A percentile compares a stretch with the other conserved stretches of the same genome.
phyloP scores from a whole-genome alignment of 2,797 vertebrate genomes.

The Sebastes paucispinis region DNA sequence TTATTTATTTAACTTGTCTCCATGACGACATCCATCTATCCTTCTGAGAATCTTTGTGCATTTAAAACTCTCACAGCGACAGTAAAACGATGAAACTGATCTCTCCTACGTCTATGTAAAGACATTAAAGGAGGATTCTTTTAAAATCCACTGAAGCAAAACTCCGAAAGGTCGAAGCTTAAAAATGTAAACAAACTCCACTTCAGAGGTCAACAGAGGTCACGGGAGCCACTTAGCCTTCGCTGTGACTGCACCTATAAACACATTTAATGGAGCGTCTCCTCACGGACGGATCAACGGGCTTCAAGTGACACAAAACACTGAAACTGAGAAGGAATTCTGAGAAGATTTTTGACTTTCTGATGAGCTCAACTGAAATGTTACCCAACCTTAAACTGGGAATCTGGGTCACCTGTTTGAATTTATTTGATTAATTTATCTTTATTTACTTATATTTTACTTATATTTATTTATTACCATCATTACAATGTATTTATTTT shows the following conservation, averaged over 20 bases:
- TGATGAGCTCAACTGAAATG: background rate
- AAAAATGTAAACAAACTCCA: background rate
- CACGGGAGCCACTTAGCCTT: background rate
- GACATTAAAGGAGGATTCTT: background rate
- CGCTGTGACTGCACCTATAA: background rate
- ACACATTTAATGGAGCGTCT: constrained; percentile 2
- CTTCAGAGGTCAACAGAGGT: background rate
- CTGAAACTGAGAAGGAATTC: no score
- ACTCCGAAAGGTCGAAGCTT: background rate
- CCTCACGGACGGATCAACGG: background rate
- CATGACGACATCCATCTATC: no score
- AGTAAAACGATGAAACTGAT: background rate
- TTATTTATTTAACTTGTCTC: no score
- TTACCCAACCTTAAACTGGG: no score
- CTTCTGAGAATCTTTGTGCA: no score
- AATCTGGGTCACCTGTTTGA: no score
- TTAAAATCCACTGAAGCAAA: background rate
- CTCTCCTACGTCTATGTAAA: background rate
- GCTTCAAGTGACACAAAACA: background rate
- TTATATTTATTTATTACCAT: no score
- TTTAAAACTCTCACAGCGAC: background rate
- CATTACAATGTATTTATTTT: no score
- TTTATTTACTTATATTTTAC: no score
- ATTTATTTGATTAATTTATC: no score
- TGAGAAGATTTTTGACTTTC: background rate